Evolutionary conservation across 2,888 invertebrate species (phyloP).

Genomic region (Archips xylosteana): DNA sequence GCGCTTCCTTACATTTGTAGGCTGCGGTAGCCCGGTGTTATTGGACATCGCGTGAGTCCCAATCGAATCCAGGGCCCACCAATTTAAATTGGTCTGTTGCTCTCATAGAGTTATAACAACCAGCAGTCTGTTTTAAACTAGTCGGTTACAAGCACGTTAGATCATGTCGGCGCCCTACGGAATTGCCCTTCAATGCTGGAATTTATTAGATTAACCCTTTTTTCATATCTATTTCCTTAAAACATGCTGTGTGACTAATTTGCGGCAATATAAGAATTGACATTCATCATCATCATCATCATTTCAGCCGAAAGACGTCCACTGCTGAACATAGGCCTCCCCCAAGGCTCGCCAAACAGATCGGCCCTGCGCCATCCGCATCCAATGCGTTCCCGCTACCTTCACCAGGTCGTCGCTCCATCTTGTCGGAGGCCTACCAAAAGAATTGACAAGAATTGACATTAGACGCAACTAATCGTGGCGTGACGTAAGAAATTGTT

Average conservation of each 20-base stretch:
- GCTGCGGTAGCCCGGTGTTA: conserved; percentile 19
- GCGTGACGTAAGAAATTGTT: not conserved
- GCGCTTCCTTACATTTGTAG: conserved; percentile 13
- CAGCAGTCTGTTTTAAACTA: conserved; percentile 6
- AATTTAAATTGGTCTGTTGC: conserved; percentile 3
- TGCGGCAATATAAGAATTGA: conserved; percentile 10
- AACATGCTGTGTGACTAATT: conserved; percentile 34
- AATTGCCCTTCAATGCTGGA: conserved; percentile 33
- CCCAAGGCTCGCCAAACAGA: too few relatives aligned
- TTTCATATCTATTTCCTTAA: conserved; percentile 31
- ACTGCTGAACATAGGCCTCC: too few relatives aligned
- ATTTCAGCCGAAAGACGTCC: too few relatives aligned
- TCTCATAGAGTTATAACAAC: conserved; percentile 1
- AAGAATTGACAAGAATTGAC: conserved; percentile 15
- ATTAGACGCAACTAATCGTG: conserved; percentile 26
- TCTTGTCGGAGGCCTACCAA: too few relatives aligned
- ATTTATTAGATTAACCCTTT: conserved; percentile 39
- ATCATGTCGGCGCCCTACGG: conserved; percentile 41
- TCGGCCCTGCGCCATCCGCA: too few relatives aligned
- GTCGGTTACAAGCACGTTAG: conserved; percentile 18
- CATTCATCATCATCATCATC: too few relatives aligned
- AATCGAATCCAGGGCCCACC: conserved; percentile 7
- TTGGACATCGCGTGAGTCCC: conserved; percentile 32
- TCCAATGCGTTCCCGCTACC: too few relatives aligned
- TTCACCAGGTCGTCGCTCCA: too few relatives aligned